Conservation (phyloP, 2,113 vertebrate species). For the Solea senegalensis region DNA sequence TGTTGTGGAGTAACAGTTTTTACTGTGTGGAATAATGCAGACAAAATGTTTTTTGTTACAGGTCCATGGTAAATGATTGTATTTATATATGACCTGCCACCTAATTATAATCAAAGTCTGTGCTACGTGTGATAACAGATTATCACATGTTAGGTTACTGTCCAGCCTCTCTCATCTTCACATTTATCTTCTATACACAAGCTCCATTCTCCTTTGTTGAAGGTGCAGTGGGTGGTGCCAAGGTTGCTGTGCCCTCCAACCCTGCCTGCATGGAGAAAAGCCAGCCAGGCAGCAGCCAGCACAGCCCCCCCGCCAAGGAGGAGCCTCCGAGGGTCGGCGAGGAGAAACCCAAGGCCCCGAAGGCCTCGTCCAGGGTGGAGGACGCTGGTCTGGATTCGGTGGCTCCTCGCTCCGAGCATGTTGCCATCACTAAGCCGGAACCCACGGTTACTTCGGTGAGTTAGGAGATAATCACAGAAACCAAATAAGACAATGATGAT, state of each 20-base stretch:
- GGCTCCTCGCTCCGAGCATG: slow-evolving; percentile 86
- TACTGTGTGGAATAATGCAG: background rate
- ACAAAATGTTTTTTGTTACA: too few species aligned
- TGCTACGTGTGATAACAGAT: too few species aligned
- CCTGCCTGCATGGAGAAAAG: slow-evolving; percentile 91
- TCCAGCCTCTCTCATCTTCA: background rate
- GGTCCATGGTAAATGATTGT: too few species aligned
- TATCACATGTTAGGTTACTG: too few species aligned
- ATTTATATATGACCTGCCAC: too few species aligned
- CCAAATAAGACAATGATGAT: background rate
- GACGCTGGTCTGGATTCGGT: slow-evolving; percentile 87
- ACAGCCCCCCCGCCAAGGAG: slow-evolving; percentile 89
- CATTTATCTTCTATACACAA: slow-evolving; percentile 89
- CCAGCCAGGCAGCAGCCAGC: slow-evolving; percentile 91
- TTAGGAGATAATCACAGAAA: background rate
- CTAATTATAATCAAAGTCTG: too few species aligned
- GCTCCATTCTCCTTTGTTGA: slow-evolving; percentile 91
- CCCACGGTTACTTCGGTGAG: slow-evolving; percentile 87
- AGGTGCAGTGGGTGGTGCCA: slow-evolving; percentile 99
- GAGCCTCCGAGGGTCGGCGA: slow-evolving; percentile 89
- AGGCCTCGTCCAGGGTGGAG: slow-evolving; percentile 76
- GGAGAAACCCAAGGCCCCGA: slow-evolving; percentile 89
- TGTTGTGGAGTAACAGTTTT: background rate
- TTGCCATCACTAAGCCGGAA: slow-evolving; percentile 88
- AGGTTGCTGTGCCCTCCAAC: slow-evolving; percentile 94